These are phyloP conservation scores for Drosophila triauraria DNA, from an alignment of 1,140 invertebrate genomes.

Conservation along the genomic window DNA sequence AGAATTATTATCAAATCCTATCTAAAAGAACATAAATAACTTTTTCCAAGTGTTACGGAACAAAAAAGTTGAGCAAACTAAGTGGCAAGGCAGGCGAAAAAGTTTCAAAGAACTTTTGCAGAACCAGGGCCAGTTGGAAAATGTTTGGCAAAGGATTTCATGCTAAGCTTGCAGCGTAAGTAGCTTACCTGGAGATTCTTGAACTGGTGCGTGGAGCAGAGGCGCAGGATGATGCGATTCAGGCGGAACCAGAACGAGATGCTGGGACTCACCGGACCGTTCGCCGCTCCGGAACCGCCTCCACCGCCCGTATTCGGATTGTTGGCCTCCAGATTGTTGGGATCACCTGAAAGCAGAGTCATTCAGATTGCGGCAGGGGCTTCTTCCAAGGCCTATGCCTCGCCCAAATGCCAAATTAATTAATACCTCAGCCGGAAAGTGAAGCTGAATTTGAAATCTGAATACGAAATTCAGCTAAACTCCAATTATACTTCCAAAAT, in stretches of 20 bases:
- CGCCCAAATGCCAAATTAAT: slow-evolving; percentile 27
- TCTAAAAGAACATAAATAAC: background rate
- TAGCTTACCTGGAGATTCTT: slow-evolving; percentile 88
- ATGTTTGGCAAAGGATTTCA: slow-evolving; percentile 50
- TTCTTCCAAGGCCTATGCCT: slow-evolving; percentile 4
- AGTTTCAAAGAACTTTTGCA: slow-evolving; percentile 23
- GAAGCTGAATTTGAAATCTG: slow-evolving; percentile 1
- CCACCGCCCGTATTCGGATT: slow-evolving; percentile 55
- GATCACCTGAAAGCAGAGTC: slow-evolving; percentile 36
- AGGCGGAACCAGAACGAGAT: slow-evolving; percentile 84
- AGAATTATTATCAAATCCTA: background rate
- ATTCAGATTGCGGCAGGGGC: slow-evolving; percentile 24
- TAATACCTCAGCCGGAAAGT: slow-evolving; percentile 24
- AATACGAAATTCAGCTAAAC: slow-evolving; percentile 12
- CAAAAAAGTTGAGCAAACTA: slow-evolving; percentile 26
- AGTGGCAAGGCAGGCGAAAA: slow-evolving; percentile 39
- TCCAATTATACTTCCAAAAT: slow-evolving; percentile 21
- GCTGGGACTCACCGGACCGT: slow-evolving; percentile 69
- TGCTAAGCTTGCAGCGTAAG: slow-evolving; percentile 56
- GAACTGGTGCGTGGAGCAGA: slow-evolving; percentile 89
- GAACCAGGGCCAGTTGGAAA: slow-evolving; percentile 15
- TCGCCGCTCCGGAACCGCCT: slow-evolving; percentile 47
- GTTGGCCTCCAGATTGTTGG: slow-evolving; percentile 66
- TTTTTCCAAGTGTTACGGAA: slow-evolving; percentile 8
- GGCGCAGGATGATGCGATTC: slow-evolving; percentile 84